A percentile compares a stretch with the other conserved stretches of the same genome.
Conservation (phyloP, 1,140 invertebrate genomes). For the Galleria mellonella region DNA sequence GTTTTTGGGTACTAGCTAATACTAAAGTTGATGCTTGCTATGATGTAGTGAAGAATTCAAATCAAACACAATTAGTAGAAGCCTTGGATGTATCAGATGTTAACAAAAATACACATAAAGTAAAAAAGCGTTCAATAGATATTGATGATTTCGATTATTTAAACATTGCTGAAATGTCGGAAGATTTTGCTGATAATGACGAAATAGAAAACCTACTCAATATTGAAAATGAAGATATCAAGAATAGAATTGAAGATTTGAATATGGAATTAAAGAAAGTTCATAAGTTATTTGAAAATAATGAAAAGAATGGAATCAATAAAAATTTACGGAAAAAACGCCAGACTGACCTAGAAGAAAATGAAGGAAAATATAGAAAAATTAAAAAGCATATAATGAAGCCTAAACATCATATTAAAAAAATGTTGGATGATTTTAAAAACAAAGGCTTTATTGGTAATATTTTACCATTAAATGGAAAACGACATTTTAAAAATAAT, state of each 20-base stretch:
- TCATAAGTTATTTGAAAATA: background rate
- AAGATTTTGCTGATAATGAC: conserved; percentile 2
- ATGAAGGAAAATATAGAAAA: background rate
- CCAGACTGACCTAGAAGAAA: background rate
- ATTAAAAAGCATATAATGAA: conserved; percentile 2
- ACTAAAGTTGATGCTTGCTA: conserved; percentile 66
- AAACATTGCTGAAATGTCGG: background rate
- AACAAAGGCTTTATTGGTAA: conserved; percentile 1
- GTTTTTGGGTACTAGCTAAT: conserved; percentile 76
- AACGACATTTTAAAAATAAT: background rate
- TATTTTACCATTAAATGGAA: background rate
- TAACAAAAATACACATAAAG: background rate
- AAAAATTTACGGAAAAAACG: conserved; percentile 1
- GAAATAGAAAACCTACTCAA: background rate
- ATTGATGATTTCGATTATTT: conserved; percentile 1
- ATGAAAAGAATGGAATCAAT: background rate
- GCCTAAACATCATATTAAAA: background rate
- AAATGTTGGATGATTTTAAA: conserved; percentile 1
- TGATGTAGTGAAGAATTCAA: conserved; percentile 16
- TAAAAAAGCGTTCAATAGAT: background rate
- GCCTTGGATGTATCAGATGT: conserved; percentile 11
- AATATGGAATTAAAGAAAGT: conserved; percentile 27
- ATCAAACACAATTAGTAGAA: conserved; percentile 18
- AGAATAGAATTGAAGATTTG: conserved; percentile 24
- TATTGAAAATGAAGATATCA: conserved; percentile 13